A percentile compares a stretch with the other conserved stretches of the same genome.
These are phyloP conservation scores for Chloroceryle amazona DNA, from an alignment of 2,797 vertebrate species.

Conservation along the genomic window DNA sequence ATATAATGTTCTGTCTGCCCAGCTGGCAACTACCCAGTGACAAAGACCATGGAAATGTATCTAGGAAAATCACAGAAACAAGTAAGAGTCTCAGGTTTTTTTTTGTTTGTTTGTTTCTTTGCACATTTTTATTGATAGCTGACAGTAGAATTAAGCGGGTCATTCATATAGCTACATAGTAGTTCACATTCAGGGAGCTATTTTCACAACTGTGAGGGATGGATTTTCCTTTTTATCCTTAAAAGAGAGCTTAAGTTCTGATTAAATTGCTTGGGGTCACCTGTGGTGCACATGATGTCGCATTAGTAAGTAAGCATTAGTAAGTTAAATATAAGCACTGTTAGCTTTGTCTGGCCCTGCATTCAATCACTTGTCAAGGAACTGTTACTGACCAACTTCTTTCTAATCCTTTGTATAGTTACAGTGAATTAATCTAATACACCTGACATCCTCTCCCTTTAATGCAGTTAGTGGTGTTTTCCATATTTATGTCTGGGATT, in stretches of 20 bases:
- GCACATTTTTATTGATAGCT: not conserved
- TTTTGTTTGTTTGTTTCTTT: not conserved
- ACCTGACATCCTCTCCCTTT: constrained; percentile 41
- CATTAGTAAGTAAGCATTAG: constrained; percentile 55
- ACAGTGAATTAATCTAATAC: constrained; percentile 30
- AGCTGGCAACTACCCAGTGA: not conserved
- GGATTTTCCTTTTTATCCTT: constrained; percentile 47
- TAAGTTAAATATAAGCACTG: constrained; percentile 58
- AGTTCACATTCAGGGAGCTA: constrained; percentile 10
- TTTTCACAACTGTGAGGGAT: constrained; percentile 7
- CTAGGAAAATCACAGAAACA: not conserved
- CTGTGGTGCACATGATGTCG: not conserved
- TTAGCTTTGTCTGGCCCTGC: constrained; percentile 58
- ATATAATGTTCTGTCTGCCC: not conserved
- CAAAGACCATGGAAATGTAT: not conserved
- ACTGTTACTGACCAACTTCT: constrained; percentile 17
- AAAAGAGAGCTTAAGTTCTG: constrained; percentile 60
- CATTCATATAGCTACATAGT: not conserved
- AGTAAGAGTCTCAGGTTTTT: not conserved
- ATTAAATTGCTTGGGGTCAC: constrained; percentile 65
- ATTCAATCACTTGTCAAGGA: constrained; percentile 57
- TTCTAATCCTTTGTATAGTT: constrained; percentile 56
- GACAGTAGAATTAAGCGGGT: not conserved
- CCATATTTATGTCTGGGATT: not conserved
- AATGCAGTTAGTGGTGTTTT: constrained; percentile 28